Percentiles rank a stretch among this genome's conserved stretches.
Evolutionary conservation across 2,888 invertebrate genomes (phyloP).

Genomic region (Geophilus truncorum): DNA sequence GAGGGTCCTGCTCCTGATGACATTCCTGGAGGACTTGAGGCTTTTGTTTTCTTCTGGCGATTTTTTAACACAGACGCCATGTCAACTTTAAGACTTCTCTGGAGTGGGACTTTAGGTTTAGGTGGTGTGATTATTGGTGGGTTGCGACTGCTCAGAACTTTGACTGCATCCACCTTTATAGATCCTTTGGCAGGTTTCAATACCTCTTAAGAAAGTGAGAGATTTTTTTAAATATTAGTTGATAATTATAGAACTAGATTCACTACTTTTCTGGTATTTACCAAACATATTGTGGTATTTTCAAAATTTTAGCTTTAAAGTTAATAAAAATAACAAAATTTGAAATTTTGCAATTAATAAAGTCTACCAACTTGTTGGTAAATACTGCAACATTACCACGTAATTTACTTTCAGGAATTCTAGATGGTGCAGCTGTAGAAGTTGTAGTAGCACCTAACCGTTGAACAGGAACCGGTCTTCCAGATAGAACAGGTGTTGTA

Average conservation of each 20-base stretch:
- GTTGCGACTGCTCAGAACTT: background rate
- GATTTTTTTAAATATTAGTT: background rate
- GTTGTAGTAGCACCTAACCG: background rate
- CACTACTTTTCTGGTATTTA: too few species aligned
- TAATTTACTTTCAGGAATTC: background rate
- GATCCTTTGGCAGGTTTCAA: background rate
- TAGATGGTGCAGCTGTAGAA: background rate
- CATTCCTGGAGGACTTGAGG: background rate
- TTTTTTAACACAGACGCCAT: background rate
- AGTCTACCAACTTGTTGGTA: too few species aligned
- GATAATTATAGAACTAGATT: too few species aligned
- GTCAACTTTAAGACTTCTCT: background rate
- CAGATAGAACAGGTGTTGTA: background rate
- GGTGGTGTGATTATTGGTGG: background rate
- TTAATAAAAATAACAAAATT: too few species aligned
- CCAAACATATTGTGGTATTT: too few species aligned
- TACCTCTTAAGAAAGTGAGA: background rate
- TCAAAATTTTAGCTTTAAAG: too few species aligned
- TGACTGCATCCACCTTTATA: background rate
- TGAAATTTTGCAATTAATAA: too few species aligned
- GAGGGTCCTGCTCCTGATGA: background rate
- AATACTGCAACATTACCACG: too few species aligned
- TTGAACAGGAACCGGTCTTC: background rate
- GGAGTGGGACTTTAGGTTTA: background rate
- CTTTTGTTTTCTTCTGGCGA: background rate